Evolutionary conservation across 2,797 vertebrate species (phyloP), one percentile per base, ranked within the genome.

Genomic region (Coracias cyanogaster): DNA sequence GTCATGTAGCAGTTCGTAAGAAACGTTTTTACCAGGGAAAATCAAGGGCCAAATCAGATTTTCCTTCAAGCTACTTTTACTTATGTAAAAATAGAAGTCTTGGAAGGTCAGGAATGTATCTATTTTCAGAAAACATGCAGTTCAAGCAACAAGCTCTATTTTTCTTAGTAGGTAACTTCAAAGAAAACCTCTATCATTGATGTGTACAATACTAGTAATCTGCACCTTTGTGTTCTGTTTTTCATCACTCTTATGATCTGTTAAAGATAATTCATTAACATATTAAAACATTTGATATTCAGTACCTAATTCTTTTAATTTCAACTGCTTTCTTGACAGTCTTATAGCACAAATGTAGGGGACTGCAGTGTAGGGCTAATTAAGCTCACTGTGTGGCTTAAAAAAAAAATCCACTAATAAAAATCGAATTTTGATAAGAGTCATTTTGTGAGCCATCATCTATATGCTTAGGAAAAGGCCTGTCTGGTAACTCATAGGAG

Each of bases 121-220:
- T 70, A 20, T 57, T 81, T 91, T 58, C 79, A 73, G 79, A 88
- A 41, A 60, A 86, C 29, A 28, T 0, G 11, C 0, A 87, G 65
- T 81, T 91, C 54, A 76, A 85, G 72, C 85, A 88, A 86, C 28
- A 87, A 74, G 65, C 49, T 60, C 55, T 70, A 1, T 82, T 62
- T 83, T 78, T 88, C 80, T 74, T 62, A 76, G 80, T 24, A 72
- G n/a, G 58, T 16, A 88, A 76, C 69, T 79, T 94, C 73, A 93
- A 88, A 91, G 82, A 79, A 95, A 92, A 62, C 29, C 65, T 67
- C 6, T 48, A 41, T 62, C 65, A 41, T 10, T 19, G 26, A 72
- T 55, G 22, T 49, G 39, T 33, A 35, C 64, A 89, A 88, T 78
- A 64, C 20, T 79, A 88, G 87, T 81, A 87, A 90, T 22, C 77